Base-by-base conservation (phyloP, 2,888 invertebrate species). In the Hyppa rectilinea region DNA sequence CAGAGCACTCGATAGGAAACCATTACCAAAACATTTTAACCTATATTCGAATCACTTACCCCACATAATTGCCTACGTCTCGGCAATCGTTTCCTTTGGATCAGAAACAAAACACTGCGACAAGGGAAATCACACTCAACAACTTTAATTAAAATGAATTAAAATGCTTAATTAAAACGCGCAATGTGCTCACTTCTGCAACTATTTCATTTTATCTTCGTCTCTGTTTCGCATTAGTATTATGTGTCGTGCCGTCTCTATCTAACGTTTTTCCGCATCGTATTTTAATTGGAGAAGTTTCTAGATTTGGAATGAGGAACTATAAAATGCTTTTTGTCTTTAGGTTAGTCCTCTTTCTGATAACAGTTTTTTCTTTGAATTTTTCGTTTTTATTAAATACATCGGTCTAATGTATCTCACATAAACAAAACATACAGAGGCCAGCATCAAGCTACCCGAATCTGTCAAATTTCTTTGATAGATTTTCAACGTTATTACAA, bases 161-260 rank as follows among this genome's bases (percentile, higher is more conserved):
- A 91, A 88, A 87, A 88, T 88, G 87, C 90, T 88, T 88, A 90
- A 91, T 91, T 90, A 89, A 88, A 84, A 78, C 70, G 63, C 65
- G 71, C 79, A 69, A 64, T 80, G 74, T 71, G 62, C 71, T 36
- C 34, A 82, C 78, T 84, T 80, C 53, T 71, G 71, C 36, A 83
- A 85, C 85, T 85, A 82, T 84, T 83, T 71, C 65, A 68, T 34
- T n/a, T n/a, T 73, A 49, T 50, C 38, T 49, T 34, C 12, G 23
- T 64, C 72, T 56, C 72, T 9, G 23, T 80, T 55, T 59, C 7
- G 12, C 62, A 34, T 45, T 26, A 26, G n/a, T n/a, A 45, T 38
- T 72, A 38, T 26, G 49, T 65, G 17, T 65, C 0, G 26, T 6
- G n/a, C 40, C 64, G 45, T 69, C 68, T 49, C 72, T 20, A 14